phyloP scores from a whole-genome alignment of 1,140 invertebrate species.

The Drosophila navojoa region DNA sequence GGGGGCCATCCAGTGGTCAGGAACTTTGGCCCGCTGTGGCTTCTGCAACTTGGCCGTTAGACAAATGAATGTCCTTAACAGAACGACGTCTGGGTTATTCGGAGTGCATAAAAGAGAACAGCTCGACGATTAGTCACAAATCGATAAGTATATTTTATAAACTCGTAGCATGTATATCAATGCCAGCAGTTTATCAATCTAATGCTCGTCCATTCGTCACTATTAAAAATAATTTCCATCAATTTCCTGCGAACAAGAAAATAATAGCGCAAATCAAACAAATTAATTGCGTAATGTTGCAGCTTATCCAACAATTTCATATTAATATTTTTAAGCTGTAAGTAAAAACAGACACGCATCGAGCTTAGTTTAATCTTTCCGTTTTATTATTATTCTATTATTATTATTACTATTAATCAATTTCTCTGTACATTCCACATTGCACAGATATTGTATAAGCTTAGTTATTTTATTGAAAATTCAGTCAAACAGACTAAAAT shows the following conservation, averaged over 20 bases:
- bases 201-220: slow-evolving; percentile 44
- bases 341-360: no score
- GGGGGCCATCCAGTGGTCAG: slow-evolving; percentile 66
- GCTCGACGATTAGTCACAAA: slow-evolving; percentile 40
- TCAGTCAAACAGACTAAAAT: no score
- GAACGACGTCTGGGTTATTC: slow-evolving; percentile 7
- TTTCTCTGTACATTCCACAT: no score
- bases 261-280: neutral
- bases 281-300: neutral
- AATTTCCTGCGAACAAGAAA: neutral
- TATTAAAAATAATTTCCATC: slow-evolving; percentile 43
- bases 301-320: neutral
- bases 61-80: slow-evolving; percentile 48
- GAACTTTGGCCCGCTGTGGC: slow-evolving; percentile 44
- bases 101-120: slow-evolving; percentile 23
- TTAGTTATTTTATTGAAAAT: no score
- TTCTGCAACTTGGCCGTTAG: slow-evolving; percentile 9
- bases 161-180: slow-evolving; percentile 33
- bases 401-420: no score
- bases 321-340: no score
- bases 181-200: slow-evolving; percentile 41
- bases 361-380: no score
- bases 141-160: slow-evolving; percentile 50
- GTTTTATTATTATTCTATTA: no score
- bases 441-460: no score